A percentile compares a stretch with the other conserved stretches of the same genome.
These are phyloP conservation scores for Dreissena polymorpha DNA, from an alignment of 1,140 invertebrate genomes.

Conservation along the genomic window DNA sequence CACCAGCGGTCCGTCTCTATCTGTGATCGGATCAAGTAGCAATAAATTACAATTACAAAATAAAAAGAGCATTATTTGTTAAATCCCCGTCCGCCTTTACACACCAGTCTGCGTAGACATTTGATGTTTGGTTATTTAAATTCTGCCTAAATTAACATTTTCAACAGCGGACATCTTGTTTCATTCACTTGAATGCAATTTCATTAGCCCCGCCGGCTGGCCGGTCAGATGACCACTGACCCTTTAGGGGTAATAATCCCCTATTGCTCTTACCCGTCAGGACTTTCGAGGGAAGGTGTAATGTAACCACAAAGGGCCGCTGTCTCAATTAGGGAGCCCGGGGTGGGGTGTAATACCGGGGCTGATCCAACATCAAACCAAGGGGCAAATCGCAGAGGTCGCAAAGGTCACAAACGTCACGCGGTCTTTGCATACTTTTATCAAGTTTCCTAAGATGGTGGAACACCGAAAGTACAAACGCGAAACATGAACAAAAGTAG, in stretches of 20 bases:
- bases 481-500: conserved; percentile 7
- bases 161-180: conserved; percentile 37
- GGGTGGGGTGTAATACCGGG: neutral
- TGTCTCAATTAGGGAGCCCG: conserved; percentile 42
- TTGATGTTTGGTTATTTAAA: conserved; percentile 55
- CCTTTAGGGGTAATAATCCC: conserved; percentile 40
- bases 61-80: conserved; percentile 44
- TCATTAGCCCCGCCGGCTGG: conserved; percentile 47
- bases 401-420: conserved; percentile 31
- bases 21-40: neutral
- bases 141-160: conserved; percentile 51
- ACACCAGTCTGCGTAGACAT: conserved; percentile 23
- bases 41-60: conserved; percentile 51
- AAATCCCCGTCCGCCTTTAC: conserved; percentile 40
- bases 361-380: conserved; percentile 45
- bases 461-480: neutral
- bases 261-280: conserved; percentile 33
- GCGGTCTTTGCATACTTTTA: neutral
- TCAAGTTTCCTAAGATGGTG: no score
- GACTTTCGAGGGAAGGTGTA: conserved; percentile 21
- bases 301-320: conserved; percentile 50
- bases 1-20: no score
- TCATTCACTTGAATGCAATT: conserved; percentile 47
- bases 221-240: conserved; percentile 36
- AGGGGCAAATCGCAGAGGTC: neutral